Percentiles rank a stretch among this genome's conserved stretches.
phyloP scores from a whole-genome alignment of 2,113 vertebrate genomes.

The Perognathus longimembris region DNA sequence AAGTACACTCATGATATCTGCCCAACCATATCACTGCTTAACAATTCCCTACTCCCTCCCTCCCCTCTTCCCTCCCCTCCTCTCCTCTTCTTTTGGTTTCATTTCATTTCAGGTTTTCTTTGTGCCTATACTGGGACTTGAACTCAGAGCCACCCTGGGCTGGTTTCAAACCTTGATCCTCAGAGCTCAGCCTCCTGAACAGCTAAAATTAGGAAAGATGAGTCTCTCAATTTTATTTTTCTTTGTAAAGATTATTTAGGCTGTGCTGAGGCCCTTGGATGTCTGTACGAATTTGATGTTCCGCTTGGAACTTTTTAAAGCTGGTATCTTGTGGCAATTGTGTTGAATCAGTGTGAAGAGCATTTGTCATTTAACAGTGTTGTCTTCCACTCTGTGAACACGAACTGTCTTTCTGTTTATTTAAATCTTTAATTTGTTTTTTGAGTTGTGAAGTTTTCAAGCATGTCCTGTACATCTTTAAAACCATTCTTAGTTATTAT shows the following conservation, averaged over 20 bases:
- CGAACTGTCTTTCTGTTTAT: no score
- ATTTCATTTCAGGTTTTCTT: no score
- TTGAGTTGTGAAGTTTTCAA: slow-evolving; percentile 10
- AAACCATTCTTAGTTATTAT: neutral
- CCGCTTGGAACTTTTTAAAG: slow-evolving; percentile 2
- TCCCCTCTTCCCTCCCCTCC: neutral
- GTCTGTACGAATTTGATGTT: slow-evolving; percentile 39
- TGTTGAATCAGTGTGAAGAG: neutral
- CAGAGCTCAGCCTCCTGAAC: no score
- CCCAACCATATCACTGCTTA: neutral
- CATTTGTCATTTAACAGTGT: neutral
- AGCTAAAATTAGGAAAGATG: neutral
- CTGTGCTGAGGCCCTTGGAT: slow-evolving; percentile 26
- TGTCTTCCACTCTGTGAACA: neutral
- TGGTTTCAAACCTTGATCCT: no score
- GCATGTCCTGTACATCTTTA: slow-evolving; percentile 13
- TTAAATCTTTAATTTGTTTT: slow-evolving; percentile 37
- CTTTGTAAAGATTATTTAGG: slow-evolving; percentile 35
- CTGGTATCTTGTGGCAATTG: neutral
- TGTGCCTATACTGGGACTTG: no score
- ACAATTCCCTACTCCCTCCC: neutral
- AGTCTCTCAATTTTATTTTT: slow-evolving; percentile 35
- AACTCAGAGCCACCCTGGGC: no score
- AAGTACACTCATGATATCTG: neutral
- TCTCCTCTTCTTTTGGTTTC: neutral